Conservation (phyloP, 2,888 invertebrate genomes). For the Drosophila meridiana region DNA sequence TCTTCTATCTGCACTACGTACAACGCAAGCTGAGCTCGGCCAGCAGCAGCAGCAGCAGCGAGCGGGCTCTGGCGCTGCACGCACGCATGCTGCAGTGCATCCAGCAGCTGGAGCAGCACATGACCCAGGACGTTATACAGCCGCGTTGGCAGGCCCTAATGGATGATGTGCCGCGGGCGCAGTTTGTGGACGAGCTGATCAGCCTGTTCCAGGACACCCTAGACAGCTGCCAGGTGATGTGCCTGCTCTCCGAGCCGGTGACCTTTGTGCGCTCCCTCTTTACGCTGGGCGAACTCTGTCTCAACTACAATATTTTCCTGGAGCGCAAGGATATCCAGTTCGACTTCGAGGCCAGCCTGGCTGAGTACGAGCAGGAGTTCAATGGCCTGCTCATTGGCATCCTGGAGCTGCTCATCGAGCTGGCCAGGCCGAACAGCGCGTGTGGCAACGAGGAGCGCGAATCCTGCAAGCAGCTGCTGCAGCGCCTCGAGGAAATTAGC, state of each 20-base stretch:
- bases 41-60: neutral
- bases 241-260: conserved; percentile 43
- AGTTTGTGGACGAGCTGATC: conserved; percentile 51
- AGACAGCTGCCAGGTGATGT: conserved; percentile 31
- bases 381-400: conserved; percentile 40
- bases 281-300: conserved; percentile 59
- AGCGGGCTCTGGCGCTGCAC: conserved; percentile 11
- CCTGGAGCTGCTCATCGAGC: conserved; percentile 43
- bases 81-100: conserved; percentile 50
- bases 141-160: conserved; percentile 50
- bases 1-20: conserved; percentile 61
- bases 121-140: conserved; percentile 49
- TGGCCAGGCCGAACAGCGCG: conserved; percentile 24
- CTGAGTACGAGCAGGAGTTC: conserved; percentile 59
- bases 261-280: conserved; percentile 53
- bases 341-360: conserved; percentile 5
- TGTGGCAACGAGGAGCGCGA: conserved; percentile 19
- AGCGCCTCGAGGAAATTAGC: conserved; percentile 35
- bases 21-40: conserved; percentile 30
- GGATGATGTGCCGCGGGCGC: conserved; percentile 12
- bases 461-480: conserved; percentile 47
- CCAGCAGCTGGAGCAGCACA: conserved; percentile 53
- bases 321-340: conserved; percentile 6
- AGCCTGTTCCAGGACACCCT: conserved; percentile 42
- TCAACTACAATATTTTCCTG: conserved; percentile 50